These are phyloP conservation scores for Spizaetus ornatus DNA, from an alignment of 2,113 vertebrate genomes.

Conservation along the genomic window DNA sequence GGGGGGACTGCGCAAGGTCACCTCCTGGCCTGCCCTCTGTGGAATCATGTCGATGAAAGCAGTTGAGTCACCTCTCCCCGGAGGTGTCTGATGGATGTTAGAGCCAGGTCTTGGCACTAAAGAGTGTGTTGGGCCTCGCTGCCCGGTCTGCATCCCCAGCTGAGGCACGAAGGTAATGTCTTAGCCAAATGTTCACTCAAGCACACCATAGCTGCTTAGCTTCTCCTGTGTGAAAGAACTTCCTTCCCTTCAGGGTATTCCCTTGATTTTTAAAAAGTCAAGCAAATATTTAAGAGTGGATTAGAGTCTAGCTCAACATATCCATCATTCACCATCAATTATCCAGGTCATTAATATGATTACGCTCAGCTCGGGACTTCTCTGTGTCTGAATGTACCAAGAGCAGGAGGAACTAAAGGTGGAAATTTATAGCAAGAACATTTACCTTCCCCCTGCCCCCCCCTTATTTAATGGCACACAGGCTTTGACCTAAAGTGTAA, in stretches of 20 bases:
- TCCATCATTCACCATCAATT: slow-evolving; percentile 65
- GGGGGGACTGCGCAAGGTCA: neutral
- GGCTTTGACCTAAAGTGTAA: slow-evolving; percentile 68
- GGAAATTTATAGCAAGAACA: slow-evolving; percentile 49
- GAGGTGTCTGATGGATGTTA: slow-evolving; percentile 14
- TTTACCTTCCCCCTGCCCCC: neutral
- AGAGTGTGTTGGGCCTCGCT: neutral
- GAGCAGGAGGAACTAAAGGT: slow-evolving; percentile 19
- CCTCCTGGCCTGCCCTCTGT: neutral
- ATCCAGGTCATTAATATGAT: slow-evolving; percentile 59
- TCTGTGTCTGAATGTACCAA: slow-evolving; percentile 13
- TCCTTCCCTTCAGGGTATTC: slow-evolving; percentile 56
- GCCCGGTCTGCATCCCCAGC: slow-evolving; percentile 8
- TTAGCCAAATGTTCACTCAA: slow-evolving; percentile 35
- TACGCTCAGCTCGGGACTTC: neutral
- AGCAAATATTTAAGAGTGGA: slow-evolving; percentile 64
- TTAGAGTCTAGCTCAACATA: slow-evolving; percentile 57
- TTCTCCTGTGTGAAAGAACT: slow-evolving; percentile 37
- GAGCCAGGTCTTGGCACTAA: neutral
- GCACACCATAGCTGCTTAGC: neutral
- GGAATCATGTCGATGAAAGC: neutral
- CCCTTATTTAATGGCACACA: slow-evolving; percentile 49
- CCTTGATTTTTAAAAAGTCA: slow-evolving; percentile 54
- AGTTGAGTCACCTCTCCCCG: slow-evolving; percentile 3
- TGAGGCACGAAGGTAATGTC: neutral